Conservation (phyloP, 2,888 invertebrate species). For the Fragum whitleyi region DNA sequence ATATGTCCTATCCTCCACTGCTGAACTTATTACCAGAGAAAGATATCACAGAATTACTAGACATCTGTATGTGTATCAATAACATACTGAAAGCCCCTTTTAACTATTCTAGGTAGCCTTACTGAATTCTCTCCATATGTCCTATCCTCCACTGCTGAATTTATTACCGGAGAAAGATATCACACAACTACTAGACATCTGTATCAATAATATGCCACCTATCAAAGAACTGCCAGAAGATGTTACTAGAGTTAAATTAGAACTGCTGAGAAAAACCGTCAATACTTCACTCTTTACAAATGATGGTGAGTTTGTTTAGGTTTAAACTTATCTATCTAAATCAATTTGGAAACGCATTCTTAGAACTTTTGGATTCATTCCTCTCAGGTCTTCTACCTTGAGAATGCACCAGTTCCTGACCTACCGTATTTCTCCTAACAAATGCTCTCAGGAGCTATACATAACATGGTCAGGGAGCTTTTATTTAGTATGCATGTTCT, state of each 20-base stretch:
- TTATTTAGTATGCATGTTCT: too few relatives aligned
- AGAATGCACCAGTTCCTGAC: too few relatives aligned
- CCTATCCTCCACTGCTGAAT: conserved; percentile 91
- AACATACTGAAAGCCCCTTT: conserved; percentile 85
- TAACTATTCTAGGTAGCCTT: conserved; percentile 89
- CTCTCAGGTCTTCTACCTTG: too few relatives aligned
- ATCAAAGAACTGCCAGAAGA: conserved; percentile 88
- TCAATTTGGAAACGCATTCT: too few relatives aligned
- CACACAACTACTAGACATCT: conserved; percentile 92
- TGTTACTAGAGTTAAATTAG: conserved; percentile 92
- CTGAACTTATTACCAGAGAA: conserved; percentile 87
- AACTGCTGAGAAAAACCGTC: conserved; percentile 93
- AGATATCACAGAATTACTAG: conserved; percentile 92
- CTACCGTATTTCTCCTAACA: too few relatives aligned
- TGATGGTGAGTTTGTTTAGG: conserved; percentile 87
- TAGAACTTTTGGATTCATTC: too few relatives aligned
- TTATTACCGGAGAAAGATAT: conserved; percentile 89
- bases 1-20: conserved; percentile 93
- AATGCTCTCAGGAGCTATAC: too few relatives aligned
- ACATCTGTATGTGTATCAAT: conserved; percentile 93
- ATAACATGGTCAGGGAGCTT: too few relatives aligned
- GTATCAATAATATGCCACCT: conserved; percentile 91
- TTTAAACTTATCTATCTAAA: too few relatives aligned
- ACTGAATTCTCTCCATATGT: conserved; percentile 92
- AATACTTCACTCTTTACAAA: conserved; percentile 91